Evolutionary conservation across 2,888 invertebrate genomes (phyloP).

Genomic region (Agriopis marginaria): DNA sequence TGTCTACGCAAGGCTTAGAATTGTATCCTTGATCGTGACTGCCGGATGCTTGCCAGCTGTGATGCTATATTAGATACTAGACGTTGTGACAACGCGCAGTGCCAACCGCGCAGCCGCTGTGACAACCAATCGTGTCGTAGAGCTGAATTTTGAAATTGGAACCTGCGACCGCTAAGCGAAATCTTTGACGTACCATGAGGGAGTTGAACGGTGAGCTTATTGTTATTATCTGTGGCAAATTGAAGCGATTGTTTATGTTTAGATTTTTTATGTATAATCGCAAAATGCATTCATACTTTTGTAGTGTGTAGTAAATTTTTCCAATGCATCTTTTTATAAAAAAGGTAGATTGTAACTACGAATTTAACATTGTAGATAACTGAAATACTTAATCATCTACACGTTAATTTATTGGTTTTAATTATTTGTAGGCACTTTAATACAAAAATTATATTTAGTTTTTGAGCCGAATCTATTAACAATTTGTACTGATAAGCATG

Average conservation of each 20-base stretch:
- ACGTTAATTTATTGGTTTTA: too few relatives aligned
- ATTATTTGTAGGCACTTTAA: too few relatives aligned
- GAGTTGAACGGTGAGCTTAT: slow-evolving; percentile 52
- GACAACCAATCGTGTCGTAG: slow-evolving; percentile 28
- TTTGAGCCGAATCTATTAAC: too few relatives aligned
- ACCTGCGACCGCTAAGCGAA: neutral
- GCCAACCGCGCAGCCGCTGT: slow-evolving; percentile 43
- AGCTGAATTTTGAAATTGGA: slow-evolving; percentile 14
- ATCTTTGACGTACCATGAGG: slow-evolving; percentile 42
- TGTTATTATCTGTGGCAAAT: slow-evolving; percentile 6
- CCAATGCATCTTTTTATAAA: neutral
- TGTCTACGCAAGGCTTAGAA: slow-evolving; percentile 10
- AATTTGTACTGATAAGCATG: too few relatives aligned
- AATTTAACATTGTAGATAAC: too few relatives aligned
- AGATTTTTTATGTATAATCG: too few relatives aligned
- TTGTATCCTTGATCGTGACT: slow-evolving; percentile 40
- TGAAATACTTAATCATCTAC: too few relatives aligned
- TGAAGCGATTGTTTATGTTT: neutral
- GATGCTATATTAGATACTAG: slow-evolving; percentile 51
- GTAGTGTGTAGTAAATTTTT: neutral
- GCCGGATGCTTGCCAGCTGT: slow-evolving; percentile 29
- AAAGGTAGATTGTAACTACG: too few relatives aligned
- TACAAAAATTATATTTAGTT: too few relatives aligned
- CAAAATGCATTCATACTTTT: neutral
- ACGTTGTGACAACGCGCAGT: slow-evolving; percentile 46